phyloP scores from a whole-genome alignment of 2,113 vertebrate species.

The Apteryx owenii region DNA sequence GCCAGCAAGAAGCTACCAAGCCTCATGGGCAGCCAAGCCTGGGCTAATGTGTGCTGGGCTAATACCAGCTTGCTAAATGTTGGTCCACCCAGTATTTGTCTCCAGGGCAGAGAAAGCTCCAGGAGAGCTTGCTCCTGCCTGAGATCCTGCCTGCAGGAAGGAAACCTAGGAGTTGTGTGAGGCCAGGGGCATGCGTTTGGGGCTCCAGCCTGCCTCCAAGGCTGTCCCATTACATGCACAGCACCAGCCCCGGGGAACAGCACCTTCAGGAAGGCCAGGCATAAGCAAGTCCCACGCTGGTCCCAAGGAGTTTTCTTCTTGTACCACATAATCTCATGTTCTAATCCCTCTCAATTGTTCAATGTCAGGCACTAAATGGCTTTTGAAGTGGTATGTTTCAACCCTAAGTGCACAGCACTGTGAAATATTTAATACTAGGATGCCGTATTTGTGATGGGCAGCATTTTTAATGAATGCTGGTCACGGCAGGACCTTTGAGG shows the following conservation, averaged over 20 bases:
- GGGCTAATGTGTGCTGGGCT: background rate
- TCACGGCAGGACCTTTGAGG: background rate
- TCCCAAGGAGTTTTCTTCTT: background rate
- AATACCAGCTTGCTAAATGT: background rate
- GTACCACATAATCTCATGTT: background rate
- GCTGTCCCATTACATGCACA: accelerated
- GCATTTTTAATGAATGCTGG: background rate
- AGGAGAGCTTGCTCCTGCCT: background rate
- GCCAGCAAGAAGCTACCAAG: background rate
- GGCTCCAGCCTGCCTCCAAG: background rate
- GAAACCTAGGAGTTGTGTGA: background rate
- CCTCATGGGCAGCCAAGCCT: accelerated
- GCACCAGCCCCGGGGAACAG: background rate
- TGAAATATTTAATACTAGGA: conserved; percentile 9
- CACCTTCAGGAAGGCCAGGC: background rate
- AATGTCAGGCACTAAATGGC: background rate
- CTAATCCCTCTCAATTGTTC: background rate
- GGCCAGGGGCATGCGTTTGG: background rate
- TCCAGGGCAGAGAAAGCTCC: background rate
- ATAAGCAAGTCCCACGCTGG: background rate
- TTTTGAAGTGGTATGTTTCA: background rate
- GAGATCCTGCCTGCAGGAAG: background rate
- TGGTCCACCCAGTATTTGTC: background rate
- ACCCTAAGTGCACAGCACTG: background rate
- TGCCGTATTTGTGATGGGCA: background rate